Percentiles rank a stretch among this genome's conserved stretches.
These are phyloP conservation scores for Atherinomorus stipes DNA, from an alignment of 2,113 vertebrate genomes.

Conservation along the genomic window DNA sequence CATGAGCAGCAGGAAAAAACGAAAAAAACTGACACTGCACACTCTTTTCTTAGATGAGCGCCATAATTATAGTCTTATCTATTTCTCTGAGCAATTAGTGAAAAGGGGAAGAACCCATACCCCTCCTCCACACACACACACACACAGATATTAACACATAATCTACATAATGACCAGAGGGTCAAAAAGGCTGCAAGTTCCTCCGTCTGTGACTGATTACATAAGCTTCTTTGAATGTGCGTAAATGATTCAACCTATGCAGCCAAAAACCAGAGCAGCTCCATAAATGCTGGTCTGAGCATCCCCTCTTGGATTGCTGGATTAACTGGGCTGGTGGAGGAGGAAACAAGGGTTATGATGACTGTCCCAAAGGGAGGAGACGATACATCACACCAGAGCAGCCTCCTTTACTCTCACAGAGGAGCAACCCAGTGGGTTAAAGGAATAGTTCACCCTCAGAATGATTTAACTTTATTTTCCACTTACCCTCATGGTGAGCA, in stretches of 20 bases:
- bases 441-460: too few species aligned
- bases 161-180: conserved; percentile 62
- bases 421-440: background rate
- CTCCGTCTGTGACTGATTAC: conserved; percentile 38
- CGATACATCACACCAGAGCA: conserved; percentile 16
- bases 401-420: background rate
- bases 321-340: conserved; percentile 42
- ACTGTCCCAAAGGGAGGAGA: conserved; percentile 29
- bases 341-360: conserved; percentile 6
- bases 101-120: conserved; percentile 46
- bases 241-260: conserved; percentile 43
- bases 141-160: conserved; percentile 22
- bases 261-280: conserved; percentile 9
- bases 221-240: background rate
- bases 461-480: too few species aligned
- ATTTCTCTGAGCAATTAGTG: conserved; percentile 62
- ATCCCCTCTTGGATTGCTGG: conserved; percentile 17
- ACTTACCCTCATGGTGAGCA: too few species aligned
- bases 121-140: background rate
- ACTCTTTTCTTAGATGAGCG: conserved; percentile 42
- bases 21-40: conserved; percentile 36
- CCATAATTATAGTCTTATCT: conserved; percentile 71
- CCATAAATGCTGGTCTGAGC: conserved; percentile 13
- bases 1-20: conserved; percentile 27
- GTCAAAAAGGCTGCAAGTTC: conserved; percentile 44